Conservation (phyloP, 2,888 invertebrate genomes). For the Metallyticus violacea region DNA sequence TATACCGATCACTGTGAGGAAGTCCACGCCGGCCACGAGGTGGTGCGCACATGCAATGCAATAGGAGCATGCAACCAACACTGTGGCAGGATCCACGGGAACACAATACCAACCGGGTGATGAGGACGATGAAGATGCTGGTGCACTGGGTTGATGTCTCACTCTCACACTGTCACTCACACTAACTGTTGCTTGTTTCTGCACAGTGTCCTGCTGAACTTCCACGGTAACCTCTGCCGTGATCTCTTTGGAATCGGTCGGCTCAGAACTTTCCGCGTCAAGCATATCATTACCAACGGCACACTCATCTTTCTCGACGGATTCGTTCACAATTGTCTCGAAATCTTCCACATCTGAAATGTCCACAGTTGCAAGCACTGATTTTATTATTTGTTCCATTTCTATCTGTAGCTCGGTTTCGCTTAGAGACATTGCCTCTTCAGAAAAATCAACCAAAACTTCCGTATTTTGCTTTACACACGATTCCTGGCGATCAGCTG, state of each 20-base stretch:
- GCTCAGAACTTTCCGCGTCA: background rate
- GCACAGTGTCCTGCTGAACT: background rate
- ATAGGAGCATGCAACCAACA: slow-evolving; percentile 69
- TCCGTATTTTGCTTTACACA: background rate
- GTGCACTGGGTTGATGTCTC: background rate
- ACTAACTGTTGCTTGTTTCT: background rate
- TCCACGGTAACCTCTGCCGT: background rate
- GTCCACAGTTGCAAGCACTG: background rate
- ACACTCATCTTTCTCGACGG: background rate
- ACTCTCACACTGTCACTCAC: background rate
- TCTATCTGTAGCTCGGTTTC: background rate
- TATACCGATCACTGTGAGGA: slow-evolving; percentile 70
- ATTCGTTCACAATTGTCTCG: background rate
- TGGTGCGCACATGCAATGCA: slow-evolving; percentile 68
- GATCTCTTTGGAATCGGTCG: background rate
- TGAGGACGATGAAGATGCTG: background rate
- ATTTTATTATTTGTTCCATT: background rate
- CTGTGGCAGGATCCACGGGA: slow-evolving; percentile 16
- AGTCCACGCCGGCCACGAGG: slow-evolving; percentile 68
- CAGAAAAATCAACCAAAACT: background rate
- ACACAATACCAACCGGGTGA: slow-evolving; percentile 11
- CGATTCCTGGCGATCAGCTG: background rate
- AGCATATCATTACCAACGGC: background rate
- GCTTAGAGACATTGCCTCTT: background rate
- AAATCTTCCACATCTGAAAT: background rate